Evolutionary conservation across 2,113 vertebrate species (phyloP).

Genomic region (Mugil cephalus): DNA sequence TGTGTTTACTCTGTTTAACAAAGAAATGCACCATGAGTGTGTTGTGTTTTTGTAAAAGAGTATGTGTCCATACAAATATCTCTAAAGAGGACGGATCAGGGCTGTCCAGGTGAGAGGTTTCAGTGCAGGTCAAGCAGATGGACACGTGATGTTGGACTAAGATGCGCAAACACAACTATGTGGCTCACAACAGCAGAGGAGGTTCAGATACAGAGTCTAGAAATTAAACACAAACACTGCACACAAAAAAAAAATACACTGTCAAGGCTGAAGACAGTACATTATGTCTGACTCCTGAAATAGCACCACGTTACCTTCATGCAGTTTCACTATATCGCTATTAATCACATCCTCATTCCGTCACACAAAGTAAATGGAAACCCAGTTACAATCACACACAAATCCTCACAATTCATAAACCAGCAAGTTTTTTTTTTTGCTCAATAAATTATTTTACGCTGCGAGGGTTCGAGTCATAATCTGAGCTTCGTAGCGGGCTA

Average conservation of each 20-base stretch:
- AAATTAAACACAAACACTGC: too few species aligned
- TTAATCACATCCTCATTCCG: too few species aligned
- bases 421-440: neutral
- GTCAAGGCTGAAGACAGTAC: too few species aligned
- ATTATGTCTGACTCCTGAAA: too few species aligned
- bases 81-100: neutral
- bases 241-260: too few species aligned
- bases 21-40: slow-evolving; percentile 30
- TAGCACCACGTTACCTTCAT: too few species aligned
- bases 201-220: too few species aligned
- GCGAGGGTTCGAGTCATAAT: too few species aligned
- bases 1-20: slow-evolving; percentile 18
- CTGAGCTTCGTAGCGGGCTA: too few species aligned
- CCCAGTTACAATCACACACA: too few species aligned
- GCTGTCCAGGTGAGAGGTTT: slow-evolving; percentile 10
- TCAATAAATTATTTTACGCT: neutral
- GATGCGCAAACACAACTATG: neutral
- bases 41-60: slow-evolving; percentile 10
- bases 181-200: neutral
- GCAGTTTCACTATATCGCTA: too few species aligned
- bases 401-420: neutral
- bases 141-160: slow-evolving; percentile 23
- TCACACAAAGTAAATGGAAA: too few species aligned
- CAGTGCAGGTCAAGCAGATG: slow-evolving; percentile 13
- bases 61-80: slow-evolving; percentile 24